Percentiles rank a stretch among this genome's conserved stretches.
Evolutionary conservation across 2,113 vertebrate genomes (phyloP).

Genomic region (Nothoprocta perdicaria): DNA sequence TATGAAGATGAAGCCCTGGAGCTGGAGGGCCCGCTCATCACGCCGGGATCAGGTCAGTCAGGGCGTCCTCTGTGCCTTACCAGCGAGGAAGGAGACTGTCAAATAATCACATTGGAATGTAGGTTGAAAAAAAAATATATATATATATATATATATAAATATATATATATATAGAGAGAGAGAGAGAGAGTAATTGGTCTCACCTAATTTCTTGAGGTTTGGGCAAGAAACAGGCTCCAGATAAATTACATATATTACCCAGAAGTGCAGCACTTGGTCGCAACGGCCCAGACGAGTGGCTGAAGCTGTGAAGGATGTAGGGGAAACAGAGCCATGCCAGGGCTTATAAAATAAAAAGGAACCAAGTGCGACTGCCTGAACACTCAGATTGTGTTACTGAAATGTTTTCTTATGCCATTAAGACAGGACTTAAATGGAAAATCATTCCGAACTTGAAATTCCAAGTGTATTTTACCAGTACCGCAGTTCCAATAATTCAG

Average conservation of each 20-base stretch:
- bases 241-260: neutral
- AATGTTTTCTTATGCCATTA: neutral
- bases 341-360: neutral
- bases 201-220: neutral
- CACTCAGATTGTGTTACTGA: neutral
- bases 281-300: neutral
- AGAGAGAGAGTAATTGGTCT: neutral
- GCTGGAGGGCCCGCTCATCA: slow-evolving; percentile 92
- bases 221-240: neutral
- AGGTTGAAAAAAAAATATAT: no score
- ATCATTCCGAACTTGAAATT: neutral
- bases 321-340: neutral
- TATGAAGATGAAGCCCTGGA: slow-evolving; percentile 91
- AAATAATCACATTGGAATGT: neutral
- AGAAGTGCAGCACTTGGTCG: neutral
- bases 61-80: neutral
- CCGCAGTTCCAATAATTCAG: accelerated
- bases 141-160: no score
- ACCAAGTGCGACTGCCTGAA: neutral
- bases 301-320: slow-evolving; percentile 11
- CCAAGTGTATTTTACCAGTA: neutral
- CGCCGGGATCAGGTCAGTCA: slow-evolving; percentile 91
- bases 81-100: neutral
- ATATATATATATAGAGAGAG: no score
- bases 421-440: neutral